phyloP scores from a whole-genome alignment of 2,797 vertebrate genomes.

The Cyprinodon diabolis region DNA sequence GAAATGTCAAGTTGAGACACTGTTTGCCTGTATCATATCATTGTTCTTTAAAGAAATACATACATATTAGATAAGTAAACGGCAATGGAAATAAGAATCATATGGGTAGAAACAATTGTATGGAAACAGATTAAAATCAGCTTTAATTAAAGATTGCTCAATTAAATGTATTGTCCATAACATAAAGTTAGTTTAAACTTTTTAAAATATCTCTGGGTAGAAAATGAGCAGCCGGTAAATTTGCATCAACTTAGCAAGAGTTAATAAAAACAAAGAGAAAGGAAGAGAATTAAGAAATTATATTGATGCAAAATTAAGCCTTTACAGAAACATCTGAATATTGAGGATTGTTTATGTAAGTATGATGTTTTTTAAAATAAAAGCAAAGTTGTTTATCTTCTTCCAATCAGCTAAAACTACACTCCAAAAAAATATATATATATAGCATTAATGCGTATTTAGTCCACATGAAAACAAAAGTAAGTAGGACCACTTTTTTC shows the following conservation, averaged over 20 bases:
- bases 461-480: not conserved
- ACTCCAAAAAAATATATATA: not conserved
- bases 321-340: not conserved
- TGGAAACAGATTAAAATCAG: not conserved
- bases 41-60: not conserved
- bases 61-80: not conserved
- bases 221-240: not conserved
- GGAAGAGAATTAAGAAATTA: not conserved
- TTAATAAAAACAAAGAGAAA: constrained; percentile 5
- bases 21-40: not conserved
- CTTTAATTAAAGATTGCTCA: not conserved
- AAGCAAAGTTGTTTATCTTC: not conserved
- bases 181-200: not conserved
- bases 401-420: not conserved
- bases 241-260: not conserved
- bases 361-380: not conserved
- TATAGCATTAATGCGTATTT: not conserved
- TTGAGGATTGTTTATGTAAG: not conserved
- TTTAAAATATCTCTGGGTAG: not conserved
- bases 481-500: not conserved
- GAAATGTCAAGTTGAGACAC: constrained; percentile 13
- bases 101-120: not conserved
- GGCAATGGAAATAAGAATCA: not conserved
- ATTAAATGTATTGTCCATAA: not conserved
- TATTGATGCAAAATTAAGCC: not conserved